phyloP scores from a whole-genome alignment of 2,113 vertebrate species.

The Ardeotis arabs region DNA sequence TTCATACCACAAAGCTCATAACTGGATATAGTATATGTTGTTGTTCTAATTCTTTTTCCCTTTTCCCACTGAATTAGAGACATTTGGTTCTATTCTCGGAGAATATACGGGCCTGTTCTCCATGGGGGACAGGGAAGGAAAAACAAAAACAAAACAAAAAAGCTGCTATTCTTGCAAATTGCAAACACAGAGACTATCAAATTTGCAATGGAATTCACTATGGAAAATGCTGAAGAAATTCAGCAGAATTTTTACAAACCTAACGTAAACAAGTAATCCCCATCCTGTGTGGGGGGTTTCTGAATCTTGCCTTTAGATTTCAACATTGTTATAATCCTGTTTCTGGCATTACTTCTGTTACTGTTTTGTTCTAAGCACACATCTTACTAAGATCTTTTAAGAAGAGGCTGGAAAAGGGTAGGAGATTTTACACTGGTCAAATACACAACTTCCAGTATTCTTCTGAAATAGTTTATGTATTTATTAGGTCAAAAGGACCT shows the following conservation, averaged over 20 bases:
- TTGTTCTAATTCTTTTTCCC: background rate
- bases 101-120: background rate
- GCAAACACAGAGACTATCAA: background rate
- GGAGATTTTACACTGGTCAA: background rate
- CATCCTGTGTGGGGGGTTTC: background rate
- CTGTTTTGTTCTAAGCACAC: background rate
- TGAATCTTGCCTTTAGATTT: background rate
- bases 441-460: background rate
- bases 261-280: background rate
- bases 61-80: background rate
- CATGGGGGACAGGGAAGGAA: background rate
- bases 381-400: background rate
- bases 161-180: background rate
- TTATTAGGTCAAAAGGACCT: background rate
- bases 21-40: background rate
- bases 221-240: background rate
- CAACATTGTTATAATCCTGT: background rate
- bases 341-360: background rate
- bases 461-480: background rate
- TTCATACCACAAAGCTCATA: background rate
- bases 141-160: background rate
- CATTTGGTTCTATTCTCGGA: background rate
- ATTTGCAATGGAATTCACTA: background rate
- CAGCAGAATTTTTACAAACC: background rate
- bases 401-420: background rate